These are phyloP conservation scores for Tenodera sinensis DNA, from an alignment of 2,888 invertebrate genomes.

Conservation along the genomic window DNA sequence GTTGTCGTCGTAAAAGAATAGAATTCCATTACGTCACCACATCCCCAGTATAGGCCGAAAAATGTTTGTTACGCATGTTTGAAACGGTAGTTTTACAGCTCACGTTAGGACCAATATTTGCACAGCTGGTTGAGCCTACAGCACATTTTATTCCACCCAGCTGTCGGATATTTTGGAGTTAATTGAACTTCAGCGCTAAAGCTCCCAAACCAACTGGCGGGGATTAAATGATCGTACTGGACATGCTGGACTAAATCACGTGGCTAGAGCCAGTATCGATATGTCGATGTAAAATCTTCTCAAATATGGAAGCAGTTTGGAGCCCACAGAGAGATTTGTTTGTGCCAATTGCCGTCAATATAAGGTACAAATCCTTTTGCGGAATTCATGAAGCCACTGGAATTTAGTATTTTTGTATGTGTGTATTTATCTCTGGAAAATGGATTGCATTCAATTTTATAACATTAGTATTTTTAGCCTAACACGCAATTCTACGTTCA, in stretches of 20 bases:
- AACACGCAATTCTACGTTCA: too few relatives aligned
- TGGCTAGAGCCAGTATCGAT: background rate
- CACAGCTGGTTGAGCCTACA: background rate
- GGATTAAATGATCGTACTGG: background rate
- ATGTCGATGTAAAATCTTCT: background rate
- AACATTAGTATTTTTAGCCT: too few relatives aligned
- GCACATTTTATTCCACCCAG: background rate
- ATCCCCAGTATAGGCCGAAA: background rate
- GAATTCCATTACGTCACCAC: background rate
- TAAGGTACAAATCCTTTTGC: too few relatives aligned
- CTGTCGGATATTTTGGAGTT: background rate
- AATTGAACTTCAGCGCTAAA: background rate
- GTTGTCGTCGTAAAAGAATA: background rate
- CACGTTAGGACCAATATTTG: background rate
- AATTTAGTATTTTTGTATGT: too few relatives aligned
- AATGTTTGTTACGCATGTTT: background rate
- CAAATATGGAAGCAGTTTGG: background rate
- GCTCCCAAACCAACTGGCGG: background rate
- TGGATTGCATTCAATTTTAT: too few relatives aligned
- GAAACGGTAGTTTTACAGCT: background rate
- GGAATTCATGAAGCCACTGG: too few relatives aligned
- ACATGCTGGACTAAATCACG: background rate
- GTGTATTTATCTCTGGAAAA: too few relatives aligned
- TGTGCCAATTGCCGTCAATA: too few relatives aligned
- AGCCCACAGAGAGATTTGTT: background rate